phyloP scores from a whole-genome alignment of 2,888 invertebrate genomes.

The Harpagoxenus sublaevis region DNA sequence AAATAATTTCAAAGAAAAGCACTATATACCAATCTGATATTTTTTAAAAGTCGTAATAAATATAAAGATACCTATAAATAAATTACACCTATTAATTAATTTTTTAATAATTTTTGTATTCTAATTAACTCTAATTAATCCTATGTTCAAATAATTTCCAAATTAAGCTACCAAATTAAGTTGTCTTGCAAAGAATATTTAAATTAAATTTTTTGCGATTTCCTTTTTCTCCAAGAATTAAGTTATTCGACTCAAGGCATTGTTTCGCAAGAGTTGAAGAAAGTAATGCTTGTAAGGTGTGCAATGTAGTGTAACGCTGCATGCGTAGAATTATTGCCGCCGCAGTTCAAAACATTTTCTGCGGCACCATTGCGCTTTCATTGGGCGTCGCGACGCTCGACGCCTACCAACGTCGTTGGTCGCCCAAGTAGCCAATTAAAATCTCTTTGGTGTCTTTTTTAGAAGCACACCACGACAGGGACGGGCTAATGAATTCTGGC shows the following conservation, averaged over 20 bases:
- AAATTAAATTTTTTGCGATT: neutral
- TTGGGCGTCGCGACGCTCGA: conserved; percentile 60
- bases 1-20: neutral
- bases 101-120: neutral
- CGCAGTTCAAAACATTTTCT: conserved; percentile 6
- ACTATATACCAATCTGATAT: neutral
- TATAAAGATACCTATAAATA: neutral
- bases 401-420: conserved; percentile 46
- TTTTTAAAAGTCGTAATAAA: neutral
- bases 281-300: neutral
- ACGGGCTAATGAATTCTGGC: conserved; percentile 76
- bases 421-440: conserved; percentile 80
- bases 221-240: neutral
- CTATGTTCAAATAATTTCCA: neutral
- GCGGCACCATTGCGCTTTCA: conserved; percentile 8
- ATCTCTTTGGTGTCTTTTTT: conserved; percentile 77
- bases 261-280: conserved; percentile 1
- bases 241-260: neutral
- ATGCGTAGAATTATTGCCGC: neutral
- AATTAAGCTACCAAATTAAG: neutral
- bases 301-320: neutral
- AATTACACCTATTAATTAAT: too few relatives aligned
- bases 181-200: neutral
- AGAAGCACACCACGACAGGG: conserved; percentile 61
- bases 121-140: neutral